Conservation (phyloP, 2,888 invertebrate species). For the Ormyrus nitidulus region DNA sequence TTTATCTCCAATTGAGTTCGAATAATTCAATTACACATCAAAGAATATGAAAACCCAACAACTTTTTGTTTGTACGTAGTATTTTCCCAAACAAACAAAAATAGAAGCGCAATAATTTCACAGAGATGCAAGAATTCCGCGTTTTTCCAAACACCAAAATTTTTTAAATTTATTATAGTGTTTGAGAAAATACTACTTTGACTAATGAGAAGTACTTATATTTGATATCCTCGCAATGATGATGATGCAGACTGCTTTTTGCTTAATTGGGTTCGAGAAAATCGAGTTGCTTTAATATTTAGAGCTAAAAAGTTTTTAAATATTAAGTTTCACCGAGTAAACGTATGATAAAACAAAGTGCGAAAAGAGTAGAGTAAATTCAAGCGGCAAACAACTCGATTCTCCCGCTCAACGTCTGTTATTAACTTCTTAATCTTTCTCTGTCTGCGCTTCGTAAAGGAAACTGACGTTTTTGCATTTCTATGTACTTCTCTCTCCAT, state of each 20-base stretch:
- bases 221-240: constrained; percentile 1
- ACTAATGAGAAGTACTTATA: not conserved
- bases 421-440: not conserved
- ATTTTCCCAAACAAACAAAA: not conserved
- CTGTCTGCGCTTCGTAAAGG: not conserved
- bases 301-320: constrained; percentile 4
- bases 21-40: not conserved
- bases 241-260: constrained; percentile 8
- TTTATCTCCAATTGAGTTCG: not conserved
- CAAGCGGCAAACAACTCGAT: not conserved
- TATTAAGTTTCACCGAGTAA: not conserved
- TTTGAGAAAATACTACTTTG: too few relatives aligned
- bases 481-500: not conserved
- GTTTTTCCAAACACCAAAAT: too few relatives aligned
- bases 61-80: not conserved
- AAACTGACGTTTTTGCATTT: constrained; percentile 27
- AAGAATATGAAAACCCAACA: not conserved
- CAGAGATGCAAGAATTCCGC: too few relatives aligned
- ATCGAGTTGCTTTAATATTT: not conserved
- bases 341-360: not conserved
- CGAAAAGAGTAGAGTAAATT: not conserved
- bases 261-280: constrained; percentile 4
- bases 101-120: too few relatives aligned
- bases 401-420: not conserved
- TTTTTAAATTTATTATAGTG: too few relatives aligned